Base-by-base conservation (phyloP, 2,888 invertebrate species). In the Aphodius sticticus region DNA sequence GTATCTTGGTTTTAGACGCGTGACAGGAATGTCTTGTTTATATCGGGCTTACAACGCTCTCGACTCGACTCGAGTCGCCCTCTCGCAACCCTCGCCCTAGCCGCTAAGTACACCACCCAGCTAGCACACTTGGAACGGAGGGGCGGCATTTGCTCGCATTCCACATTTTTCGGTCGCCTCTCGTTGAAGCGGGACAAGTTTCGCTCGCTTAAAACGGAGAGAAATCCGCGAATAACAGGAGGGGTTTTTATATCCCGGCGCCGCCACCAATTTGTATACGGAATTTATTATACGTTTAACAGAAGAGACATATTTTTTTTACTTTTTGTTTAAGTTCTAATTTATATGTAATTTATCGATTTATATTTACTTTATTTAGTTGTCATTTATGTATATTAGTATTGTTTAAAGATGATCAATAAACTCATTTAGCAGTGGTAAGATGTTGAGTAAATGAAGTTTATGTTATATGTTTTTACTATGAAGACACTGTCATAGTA, bases 1-100 rank as follows among this genome's bases (percentile, higher is more conserved):
- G 81, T 80, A 82, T 82, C 83, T 81, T 81, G 83, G 82, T 83
- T 78, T 83, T 82, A 81, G 81, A 83, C 81, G 82, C 83, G 83
- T 83, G 83, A 83, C 81, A 81, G 78, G 83, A 83, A 83, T 83
- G 79, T 81, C 80, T 80, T 82, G 78, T 82, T 81, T 79, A 81
- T 79, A 81, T 81, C 81, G 77, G 53, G 53, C 53, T 53, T 53
- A 53, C 53, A 53, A 53, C 53, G 53, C 53, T 53, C 53, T 53
- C 53, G 53, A 53, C 9, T 53, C 53, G 53, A 12, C 53, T 53
- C 53, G 53, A 53, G 53, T 12, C 12, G 12, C 53, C 53, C 53
- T 53, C 53, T 9, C 53, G 53, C 53, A 9, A 53, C 53, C 53
- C 53, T 53, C 53, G 12, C 53, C 53, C 53, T 53, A 53, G 53